phyloP scores from a whole-genome alignment of 2,113 vertebrate species.

The Bufo gargarizans region DNA sequence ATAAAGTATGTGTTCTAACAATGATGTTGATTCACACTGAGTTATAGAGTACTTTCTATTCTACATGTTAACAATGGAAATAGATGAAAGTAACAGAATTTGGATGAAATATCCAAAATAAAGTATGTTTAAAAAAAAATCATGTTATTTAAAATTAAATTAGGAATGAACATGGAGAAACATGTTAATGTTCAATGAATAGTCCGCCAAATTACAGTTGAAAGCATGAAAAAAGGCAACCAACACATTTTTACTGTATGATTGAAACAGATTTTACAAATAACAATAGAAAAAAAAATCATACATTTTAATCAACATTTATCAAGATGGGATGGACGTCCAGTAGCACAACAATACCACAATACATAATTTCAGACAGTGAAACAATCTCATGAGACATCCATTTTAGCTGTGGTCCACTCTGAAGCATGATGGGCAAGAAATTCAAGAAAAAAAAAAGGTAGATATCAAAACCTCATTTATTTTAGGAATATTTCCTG shows the following conservation, averaged over 20 bases:
- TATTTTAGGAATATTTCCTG: too few species aligned
- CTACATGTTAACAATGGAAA: neutral
- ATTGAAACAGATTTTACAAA: neutral
- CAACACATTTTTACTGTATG: neutral
- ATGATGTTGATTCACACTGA: constrained; percentile 5
- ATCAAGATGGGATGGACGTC: neutral
- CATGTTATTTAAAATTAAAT: too few species aligned
- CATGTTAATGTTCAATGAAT: neutral
- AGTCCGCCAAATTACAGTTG: too few species aligned
- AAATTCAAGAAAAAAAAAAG: neutral
- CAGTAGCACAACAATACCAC: neutral
- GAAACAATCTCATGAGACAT: neutral
- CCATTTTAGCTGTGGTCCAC: neutral
- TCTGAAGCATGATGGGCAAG: neutral
- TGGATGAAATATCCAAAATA: neutral
- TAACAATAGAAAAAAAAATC: neutral
- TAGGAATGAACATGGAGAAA: neutral
- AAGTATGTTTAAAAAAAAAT: neutral
- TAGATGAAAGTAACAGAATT: neutral
- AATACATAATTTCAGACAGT: neutral
- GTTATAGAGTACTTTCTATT: neutral
- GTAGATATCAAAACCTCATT: too few species aligned
- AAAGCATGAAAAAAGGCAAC: neutral
- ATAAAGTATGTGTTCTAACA: neutral
- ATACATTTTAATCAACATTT: neutral